Evolutionary conservation across 1,140 invertebrate genomes (phyloP).

Genomic region (Bombus sylvicola): DNA sequence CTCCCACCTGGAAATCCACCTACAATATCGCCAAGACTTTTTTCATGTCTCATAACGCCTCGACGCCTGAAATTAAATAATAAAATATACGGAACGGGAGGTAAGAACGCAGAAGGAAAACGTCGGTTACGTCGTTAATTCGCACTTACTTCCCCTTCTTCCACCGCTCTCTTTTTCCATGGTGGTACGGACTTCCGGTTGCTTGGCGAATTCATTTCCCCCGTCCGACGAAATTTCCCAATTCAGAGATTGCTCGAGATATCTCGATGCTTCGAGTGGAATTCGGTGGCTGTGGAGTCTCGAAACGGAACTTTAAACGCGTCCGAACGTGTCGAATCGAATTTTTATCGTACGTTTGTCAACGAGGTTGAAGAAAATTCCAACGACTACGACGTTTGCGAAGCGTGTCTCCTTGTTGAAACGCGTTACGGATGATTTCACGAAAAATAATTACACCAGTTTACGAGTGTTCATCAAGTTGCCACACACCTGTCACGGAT

Average conservation of each 20-base stretch:
- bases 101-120: constrained; percentile 22
- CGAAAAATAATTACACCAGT: neutral
- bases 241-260: neutral
- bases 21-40: constrained; percentile 81
- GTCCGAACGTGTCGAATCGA: neutral
- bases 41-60: constrained; percentile 81
- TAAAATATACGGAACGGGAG: constrained; percentile 77
- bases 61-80: constrained; percentile 81
- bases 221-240: neutral
- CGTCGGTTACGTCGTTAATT: constrained; percentile 62
- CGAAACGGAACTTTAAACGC: too few relatives aligned
- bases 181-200: neutral
- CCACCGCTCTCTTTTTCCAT: neutral
- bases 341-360: neutral
- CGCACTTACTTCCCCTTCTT: constrained; percentile 29
- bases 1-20: constrained; percentile 77
- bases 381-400: neutral
- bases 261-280: neutral
- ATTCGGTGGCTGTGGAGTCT: neutral
- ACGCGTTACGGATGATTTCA: neutral
- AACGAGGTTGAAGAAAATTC: neutral
- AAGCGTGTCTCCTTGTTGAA: neutral
- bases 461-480: neutral
- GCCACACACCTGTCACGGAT: neutral
- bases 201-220: neutral